Evolutionary conservation across 2,113 vertebrate genomes (phyloP).

Genomic region (Ochotona princeps): DNA sequence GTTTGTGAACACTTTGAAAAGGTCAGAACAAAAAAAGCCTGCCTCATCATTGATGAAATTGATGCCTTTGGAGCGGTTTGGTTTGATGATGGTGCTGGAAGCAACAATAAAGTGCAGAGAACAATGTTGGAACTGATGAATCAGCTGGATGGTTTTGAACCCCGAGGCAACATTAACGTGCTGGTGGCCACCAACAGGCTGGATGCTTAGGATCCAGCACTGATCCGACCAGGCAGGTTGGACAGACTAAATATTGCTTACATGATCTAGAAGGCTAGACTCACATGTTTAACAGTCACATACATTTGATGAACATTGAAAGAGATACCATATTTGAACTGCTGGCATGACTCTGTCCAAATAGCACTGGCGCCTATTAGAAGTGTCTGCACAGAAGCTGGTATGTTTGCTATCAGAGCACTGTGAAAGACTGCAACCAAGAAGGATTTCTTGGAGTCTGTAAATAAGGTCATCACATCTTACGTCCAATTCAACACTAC

Average conservation of each 20-base stretch:
- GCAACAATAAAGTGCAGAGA: slow-evolving; percentile 98
- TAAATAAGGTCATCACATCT: slow-evolving; percentile 99
- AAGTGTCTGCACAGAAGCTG: slow-evolving; percentile 98
- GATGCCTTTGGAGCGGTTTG: slow-evolving; percentile 90
- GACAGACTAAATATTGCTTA: slow-evolving; percentile 98
- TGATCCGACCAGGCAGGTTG: slow-evolving; percentile 97
- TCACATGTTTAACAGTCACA: slow-evolving; percentile 99
- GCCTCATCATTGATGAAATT: no score
- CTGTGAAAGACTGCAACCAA: slow-evolving; percentile 97
- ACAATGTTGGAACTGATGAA: slow-evolving; percentile 99
- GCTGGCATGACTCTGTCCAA: slow-evolving; percentile 97
- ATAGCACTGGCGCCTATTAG: slow-evolving; percentile 98
- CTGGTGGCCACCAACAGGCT: slow-evolving; percentile 99
- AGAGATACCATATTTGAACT: slow-evolving; percentile 98
- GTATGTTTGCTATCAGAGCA: slow-evolving; percentile 98
- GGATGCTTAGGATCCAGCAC: slow-evolving; percentile 96
- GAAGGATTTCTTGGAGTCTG: slow-evolving; percentile 99
- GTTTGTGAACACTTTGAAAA: no score
- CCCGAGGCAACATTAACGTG: slow-evolving; percentile 98
- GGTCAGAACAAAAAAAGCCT: no score
- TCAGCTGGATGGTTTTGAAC: slow-evolving; percentile 98
- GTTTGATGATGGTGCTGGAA: slow-evolving; percentile 97
- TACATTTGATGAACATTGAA: slow-evolving; percentile 99
- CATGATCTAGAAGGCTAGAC: slow-evolving; percentile 99
- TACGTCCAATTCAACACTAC: slow-evolving; percentile 99